Conservation (phyloP, 1,140 invertebrate genomes). For the Zaprionus capensis region DNA sequence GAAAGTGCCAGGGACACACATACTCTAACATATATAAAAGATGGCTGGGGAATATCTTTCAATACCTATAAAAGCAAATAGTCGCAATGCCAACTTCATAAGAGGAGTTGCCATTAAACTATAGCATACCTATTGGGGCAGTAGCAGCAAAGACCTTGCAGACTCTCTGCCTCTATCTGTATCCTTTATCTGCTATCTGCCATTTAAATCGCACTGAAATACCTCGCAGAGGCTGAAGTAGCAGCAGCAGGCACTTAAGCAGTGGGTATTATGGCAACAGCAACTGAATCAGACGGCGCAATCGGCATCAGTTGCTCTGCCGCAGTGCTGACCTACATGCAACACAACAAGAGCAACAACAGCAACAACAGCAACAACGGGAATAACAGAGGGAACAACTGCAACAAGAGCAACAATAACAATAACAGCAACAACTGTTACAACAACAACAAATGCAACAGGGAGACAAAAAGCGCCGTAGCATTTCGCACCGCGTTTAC, state of each 20-base stretch:
- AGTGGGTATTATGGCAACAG: conserved; percentile 35
- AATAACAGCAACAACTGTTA: background rate
- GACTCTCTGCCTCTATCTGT: background rate
- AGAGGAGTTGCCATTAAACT: background rate
- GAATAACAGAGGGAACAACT: background rate
- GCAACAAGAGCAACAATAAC: conserved; percentile 10
- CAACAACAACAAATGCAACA: conserved; percentile 26
- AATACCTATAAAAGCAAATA: background rate
- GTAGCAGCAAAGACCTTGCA: background rate
- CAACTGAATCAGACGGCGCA: conserved; percentile 24
- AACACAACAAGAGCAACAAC: conserved; percentile 21
- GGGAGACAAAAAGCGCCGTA: conserved; percentile 47
- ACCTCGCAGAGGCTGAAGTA: background rate
- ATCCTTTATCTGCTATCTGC: background rate
- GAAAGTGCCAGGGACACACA: background rate
- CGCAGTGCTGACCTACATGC: conserved; percentile 73
- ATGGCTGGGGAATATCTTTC: background rate
- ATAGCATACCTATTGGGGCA: conserved; percentile 4
- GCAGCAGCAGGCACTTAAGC: background rate
- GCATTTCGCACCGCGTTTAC: conserved; percentile 76
- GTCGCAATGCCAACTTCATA: background rate
- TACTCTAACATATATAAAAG: background rate
- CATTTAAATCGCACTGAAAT: conserved; percentile 10
- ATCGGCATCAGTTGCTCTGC: conserved; percentile 33
- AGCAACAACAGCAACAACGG: conserved; percentile 4